Conservation (phyloP, 2,888 invertebrate species). For the Boloria euphrosyne region DNA sequence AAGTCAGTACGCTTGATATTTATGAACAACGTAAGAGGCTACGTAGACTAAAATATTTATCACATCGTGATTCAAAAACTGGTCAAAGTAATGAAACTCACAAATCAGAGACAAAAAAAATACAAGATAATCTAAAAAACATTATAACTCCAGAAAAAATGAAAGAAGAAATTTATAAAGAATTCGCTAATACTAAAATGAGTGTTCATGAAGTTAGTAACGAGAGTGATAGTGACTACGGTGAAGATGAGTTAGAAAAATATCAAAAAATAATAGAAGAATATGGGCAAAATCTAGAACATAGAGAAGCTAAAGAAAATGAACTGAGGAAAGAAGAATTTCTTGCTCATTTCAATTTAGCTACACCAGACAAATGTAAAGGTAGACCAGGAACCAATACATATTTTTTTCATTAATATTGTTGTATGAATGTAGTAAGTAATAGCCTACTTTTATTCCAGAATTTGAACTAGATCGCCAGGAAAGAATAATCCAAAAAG, state of each 20-base stretch:
- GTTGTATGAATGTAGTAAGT: background rate
- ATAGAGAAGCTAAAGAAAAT: constrained; percentile 56
- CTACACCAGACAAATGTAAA: constrained; percentile 82
- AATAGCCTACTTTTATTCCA: constrained; percentile 42
- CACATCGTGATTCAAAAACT: constrained; percentile 54
- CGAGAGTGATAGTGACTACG: constrained; percentile 77
- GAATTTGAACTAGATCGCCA: constrained; percentile 83
- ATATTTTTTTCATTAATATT: background rate
- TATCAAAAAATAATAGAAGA: constrained; percentile 80
- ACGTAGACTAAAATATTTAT: constrained; percentile 67
- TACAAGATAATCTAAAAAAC: constrained; percentile 49
- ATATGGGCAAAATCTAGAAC: constrained; percentile 43
- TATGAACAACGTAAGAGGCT: constrained; percentile 79
- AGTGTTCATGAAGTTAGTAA: constrained; percentile 62
- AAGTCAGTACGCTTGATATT: constrained; percentile 75
- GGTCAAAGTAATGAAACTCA: constrained; percentile 46
- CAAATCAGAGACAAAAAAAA: constrained; percentile 52
- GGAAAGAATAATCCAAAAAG: constrained; percentile 79
- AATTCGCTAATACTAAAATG: constrained; percentile 59
- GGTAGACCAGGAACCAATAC: constrained; percentile 65
- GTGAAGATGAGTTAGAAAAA: constrained; percentile 73
- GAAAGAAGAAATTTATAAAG: constrained; percentile 67
- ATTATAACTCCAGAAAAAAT: constrained; percentile 72
- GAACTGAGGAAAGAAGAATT: constrained; percentile 80
- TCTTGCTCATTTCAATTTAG: constrained; percentile 83